These are phyloP conservation scores for Entomyzon cyanotis DNA, from an alignment of 2,113 vertebrate genomes.

Conservation along the genomic window DNA sequence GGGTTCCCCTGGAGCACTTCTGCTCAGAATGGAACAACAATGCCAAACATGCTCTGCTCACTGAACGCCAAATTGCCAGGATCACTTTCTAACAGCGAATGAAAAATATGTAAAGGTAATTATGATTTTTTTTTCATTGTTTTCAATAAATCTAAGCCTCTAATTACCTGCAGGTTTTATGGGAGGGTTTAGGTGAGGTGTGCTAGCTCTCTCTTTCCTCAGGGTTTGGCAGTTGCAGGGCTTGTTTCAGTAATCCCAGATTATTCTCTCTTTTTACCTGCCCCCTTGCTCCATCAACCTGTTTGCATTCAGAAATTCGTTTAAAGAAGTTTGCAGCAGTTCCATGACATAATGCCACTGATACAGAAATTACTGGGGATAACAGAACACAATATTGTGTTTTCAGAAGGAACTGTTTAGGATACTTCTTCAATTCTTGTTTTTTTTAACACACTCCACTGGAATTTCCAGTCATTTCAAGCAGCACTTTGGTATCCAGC, in stretches of 20 bases:
- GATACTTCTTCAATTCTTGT: background rate
- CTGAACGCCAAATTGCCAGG: conserved; percentile 73
- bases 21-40: conserved; percentile 53
- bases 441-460: background rate
- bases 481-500: background rate
- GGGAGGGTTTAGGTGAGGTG: conserved; percentile 43
- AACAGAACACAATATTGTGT: background rate
- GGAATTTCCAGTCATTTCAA: background rate
- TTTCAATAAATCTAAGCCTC: conserved; percentile 76
- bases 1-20: conserved; percentile 20
- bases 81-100: conserved; percentile 75
- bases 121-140: conserved; percentile 75
- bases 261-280: conserved; percentile 58
- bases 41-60: conserved; percentile 59
- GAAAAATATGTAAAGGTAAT: conserved; percentile 80
- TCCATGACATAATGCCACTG: background rate
- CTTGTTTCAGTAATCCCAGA: conserved; percentile 54
- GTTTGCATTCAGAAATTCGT: background rate
- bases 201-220: conserved; percentile 54
- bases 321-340: background rate
- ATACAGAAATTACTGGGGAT: background rate
- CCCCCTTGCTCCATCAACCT: conserved; percentile 42
- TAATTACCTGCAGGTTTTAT: conserved; percentile 71
- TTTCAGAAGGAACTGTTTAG: background rate
- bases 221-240: conserved; percentile 46